Base-by-base conservation (phyloP, 2,797 vertebrate species). In the Silurus aristotelis region DNA sequence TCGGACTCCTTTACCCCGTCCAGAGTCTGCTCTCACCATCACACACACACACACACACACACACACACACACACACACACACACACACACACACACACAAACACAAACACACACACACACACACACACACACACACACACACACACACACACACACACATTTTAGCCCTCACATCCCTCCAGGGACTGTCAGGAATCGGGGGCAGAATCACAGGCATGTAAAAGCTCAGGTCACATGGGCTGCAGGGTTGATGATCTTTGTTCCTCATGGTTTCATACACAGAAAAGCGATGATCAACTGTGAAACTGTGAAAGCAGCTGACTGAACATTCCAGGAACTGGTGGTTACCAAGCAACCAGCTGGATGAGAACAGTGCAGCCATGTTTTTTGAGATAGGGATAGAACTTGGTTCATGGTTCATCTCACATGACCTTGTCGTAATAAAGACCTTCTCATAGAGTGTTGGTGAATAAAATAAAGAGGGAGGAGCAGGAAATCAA, bases 261-360 rank as follows among this genome's bases (percentile, higher is more conserved):
- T 52, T 75, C 20, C 4, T 20, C 15, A 1, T 14, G 58, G 52
- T 60, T 58, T 13, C 10, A 25, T 6, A 17, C 75, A 58, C 15
- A 77, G 25, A 27, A 15, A 19, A 19, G 55, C 38, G 3, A 6
- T 14, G 48, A 52, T 38, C 31, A 38, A 38, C 31, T 38, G 31
- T 79, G 61, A 63, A 79, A 64, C 13, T 15, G 60, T 9, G 60
- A 46, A 64, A 25, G 60, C 38, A 48, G 80, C 48, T 79, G 52
- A 83, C 70, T 71, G 46, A 67, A 15, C 15, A 4, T 25, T 60
- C 25, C 10, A 27, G 67, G 46, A 71, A 43, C 15, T 14, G 17
- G n/a, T 38, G 17, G 82, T 84, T 84, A 61, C 83, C 58, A 87
- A 25, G 83, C 71, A 82, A 82, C 71, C 25, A 58, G 17, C 83